Evolutionary conservation across 2,888 invertebrate genomes (phyloP).

Genomic region (Teleiodes luculella): DNA sequence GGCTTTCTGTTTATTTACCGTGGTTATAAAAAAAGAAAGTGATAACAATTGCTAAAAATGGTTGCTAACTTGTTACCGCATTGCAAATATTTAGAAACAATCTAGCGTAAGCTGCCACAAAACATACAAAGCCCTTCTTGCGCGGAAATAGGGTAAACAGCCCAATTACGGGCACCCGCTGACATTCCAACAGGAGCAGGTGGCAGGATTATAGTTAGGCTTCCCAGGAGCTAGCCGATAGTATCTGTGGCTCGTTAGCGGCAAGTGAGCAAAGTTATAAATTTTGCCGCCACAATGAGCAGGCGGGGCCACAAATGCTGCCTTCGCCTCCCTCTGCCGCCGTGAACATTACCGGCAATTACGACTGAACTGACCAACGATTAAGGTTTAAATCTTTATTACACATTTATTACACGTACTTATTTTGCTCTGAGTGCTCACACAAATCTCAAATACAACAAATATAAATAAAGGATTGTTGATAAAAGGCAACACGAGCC

Average conservation of each 20-base stretch:
- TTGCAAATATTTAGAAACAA: constrained; percentile 1
- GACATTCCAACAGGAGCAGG: constrained; percentile 30
- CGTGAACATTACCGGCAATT: constrained; percentile 12
- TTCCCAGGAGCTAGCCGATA: constrained; percentile 48
- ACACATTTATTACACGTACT: too few relatives aligned
- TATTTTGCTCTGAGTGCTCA: too few relatives aligned
- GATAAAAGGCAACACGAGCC: too few relatives aligned
- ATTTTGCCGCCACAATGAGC: constrained; percentile 59
- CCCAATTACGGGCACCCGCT: constrained; percentile 18
- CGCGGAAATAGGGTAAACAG: constrained; percentile 20
- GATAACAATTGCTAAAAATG: not conserved
- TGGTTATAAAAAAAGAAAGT: too few relatives aligned
- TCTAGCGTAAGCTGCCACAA: not conserved
- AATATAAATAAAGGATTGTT: too few relatives aligned
- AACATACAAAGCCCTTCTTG: not conserved
- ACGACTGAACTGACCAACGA: constrained; percentile 2
- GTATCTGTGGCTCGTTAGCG: constrained; percentile 64
- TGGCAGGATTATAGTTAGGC: constrained; percentile 39
- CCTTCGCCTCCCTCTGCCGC: constrained; percentile 6
- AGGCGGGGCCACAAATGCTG: constrained; percentile 37
- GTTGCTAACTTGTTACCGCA: not conserved
- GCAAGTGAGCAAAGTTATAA: constrained; percentile 62
- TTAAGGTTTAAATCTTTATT: constrained; percentile 10
- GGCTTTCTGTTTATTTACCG: not conserved
- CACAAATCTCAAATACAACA: too few relatives aligned